These are phyloP conservation scores for Paramuricea clavata DNA, from an alignment of 92 coral and sea anemone genomes.

Conservation along the genomic window DNA sequence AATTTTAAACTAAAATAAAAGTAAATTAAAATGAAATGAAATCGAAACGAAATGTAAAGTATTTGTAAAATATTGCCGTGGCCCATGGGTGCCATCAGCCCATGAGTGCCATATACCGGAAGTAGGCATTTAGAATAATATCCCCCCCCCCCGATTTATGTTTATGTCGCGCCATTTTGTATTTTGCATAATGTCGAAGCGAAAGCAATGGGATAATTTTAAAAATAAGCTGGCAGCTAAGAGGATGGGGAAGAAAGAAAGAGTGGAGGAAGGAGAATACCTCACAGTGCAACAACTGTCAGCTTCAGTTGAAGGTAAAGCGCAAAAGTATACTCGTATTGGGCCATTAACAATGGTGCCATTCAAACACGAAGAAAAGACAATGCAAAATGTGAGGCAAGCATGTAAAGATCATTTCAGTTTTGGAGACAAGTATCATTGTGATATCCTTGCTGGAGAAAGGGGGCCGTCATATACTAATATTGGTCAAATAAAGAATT, in stretches of 20 bases:
- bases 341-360: constrained; percentile 22
- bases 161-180: not conserved
- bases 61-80: not conserved
- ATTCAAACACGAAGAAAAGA: not conserved
- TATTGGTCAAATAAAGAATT: constrained; percentile 8
- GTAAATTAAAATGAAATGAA: not conserved
- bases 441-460: constrained; percentile 16
- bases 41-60: no score
- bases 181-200: not conserved
- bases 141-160: not conserved
- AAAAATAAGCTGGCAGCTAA: not conserved
- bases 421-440: not conserved
- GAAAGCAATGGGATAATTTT: constrained; percentile 7
- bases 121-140: not conserved
- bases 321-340: not conserved
- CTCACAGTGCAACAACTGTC: constrained; percentile 7
- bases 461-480: constrained; percentile 19
- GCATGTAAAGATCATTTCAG: constrained; percentile 15
- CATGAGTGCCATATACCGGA: not conserved
- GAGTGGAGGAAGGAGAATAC: not conserved
- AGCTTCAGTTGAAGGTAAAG: not conserved
- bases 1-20: not conserved
- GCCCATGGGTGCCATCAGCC: not conserved
- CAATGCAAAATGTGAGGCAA: not conserved
- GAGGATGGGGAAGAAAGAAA: not conserved